Evolutionary conservation across 2,888 invertebrate species (phyloP).

Genomic region (Eristalis intricaria): DNA sequence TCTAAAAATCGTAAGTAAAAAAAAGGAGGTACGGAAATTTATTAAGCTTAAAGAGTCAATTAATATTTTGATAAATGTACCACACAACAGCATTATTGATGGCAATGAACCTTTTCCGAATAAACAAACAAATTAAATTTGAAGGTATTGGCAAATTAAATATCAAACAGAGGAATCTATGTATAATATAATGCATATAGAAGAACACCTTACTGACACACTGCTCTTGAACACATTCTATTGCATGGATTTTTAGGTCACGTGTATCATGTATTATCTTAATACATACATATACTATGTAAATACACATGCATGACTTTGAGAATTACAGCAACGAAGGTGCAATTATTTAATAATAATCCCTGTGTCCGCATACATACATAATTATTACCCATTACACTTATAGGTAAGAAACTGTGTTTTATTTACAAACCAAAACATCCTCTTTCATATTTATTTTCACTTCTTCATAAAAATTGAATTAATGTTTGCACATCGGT

Average conservation of each 20-base stretch:
- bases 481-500: constrained; percentile 11
- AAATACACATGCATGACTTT: not conserved
- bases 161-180: not conserved
- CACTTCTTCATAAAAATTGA: constrained; percentile 16
- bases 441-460: constrained; percentile 29
- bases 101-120: not conserved
- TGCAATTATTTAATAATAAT: constrained; percentile 10
- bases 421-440: not conserved
- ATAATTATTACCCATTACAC: not conserved
- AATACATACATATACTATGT: not conserved
- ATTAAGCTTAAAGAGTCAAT: not conserved
- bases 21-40: not conserved
- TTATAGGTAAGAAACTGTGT: not conserved
- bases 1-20: too few species aligned
- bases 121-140: not conserved
- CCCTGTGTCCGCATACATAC: not conserved
- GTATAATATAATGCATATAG: not conserved
- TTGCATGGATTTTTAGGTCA: constrained; percentile 47
- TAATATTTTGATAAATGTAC: not conserved
- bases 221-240: constrained; percentile 44
- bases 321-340: not conserved
- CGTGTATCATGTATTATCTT: constrained; percentile 31
- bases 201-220: constrained; percentile 44
- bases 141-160: constrained; percentile 8
- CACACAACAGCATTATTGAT: not conserved